A percentile compares a stretch with the other conserved stretches of the same genome.
These are phyloP conservation scores for Mesocricetus auratus DNA, from an alignment of 2,113 vertebrate species.

Conservation along the genomic window DNA sequence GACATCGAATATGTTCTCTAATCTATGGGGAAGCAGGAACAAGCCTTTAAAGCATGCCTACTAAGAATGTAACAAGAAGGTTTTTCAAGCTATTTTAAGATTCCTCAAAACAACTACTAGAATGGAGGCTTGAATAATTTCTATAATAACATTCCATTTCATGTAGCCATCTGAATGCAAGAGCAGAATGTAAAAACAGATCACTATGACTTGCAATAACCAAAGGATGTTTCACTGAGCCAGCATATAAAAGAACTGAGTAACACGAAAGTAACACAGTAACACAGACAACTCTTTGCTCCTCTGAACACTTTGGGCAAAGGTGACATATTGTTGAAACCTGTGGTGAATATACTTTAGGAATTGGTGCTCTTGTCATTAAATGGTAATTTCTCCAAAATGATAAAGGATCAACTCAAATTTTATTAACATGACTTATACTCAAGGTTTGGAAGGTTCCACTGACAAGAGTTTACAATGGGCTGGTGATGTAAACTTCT, in stretches of 20 bases:
- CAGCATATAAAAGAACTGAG: constrained; percentile 6
- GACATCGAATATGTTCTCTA: constrained; percentile 9
- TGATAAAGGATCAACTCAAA: constrained; percentile 69
- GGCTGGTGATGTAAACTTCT: constrained; percentile 58
- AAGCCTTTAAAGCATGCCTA: not conserved
- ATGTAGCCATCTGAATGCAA: not conserved
- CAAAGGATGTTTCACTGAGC: constrained; percentile 35
- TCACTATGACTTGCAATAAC: constrained; percentile 25
- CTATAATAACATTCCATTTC: constrained; percentile 44
- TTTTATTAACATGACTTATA: constrained; percentile 58
- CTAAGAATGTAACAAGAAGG: constrained; percentile 23
- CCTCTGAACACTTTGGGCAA: constrained; percentile 15
- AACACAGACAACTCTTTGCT: not conserved
- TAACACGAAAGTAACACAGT: constrained; percentile 20
- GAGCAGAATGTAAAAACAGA: constrained; percentile 50
- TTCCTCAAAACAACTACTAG: not conserved
- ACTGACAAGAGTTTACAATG: constrained; percentile 54
- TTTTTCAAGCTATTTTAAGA: constrained; percentile 47
- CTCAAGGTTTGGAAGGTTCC: constrained; percentile 23
- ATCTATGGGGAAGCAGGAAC: constrained; percentile 44
- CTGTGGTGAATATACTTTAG: not conserved
- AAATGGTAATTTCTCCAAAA: constrained; percentile 69
- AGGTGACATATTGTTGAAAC: not conserved
- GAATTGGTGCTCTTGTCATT: constrained; percentile 32
- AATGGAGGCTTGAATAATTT: constrained; percentile 56